phyloP scores from a whole-genome alignment of 2,113 vertebrate species.

The Paraplagusia blochii region DNA sequence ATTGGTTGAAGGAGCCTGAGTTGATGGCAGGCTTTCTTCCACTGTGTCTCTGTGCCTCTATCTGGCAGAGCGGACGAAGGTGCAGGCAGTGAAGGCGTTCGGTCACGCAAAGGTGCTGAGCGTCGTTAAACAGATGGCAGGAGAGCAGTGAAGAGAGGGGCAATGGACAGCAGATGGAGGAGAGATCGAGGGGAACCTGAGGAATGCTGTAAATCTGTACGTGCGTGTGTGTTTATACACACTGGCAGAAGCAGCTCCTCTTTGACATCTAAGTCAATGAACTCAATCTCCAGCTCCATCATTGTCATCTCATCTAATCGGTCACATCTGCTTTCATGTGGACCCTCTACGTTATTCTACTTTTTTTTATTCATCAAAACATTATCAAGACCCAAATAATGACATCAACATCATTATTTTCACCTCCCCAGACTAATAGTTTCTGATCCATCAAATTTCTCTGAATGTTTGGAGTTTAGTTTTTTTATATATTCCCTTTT shows the following conservation, averaged over 20 bases:
- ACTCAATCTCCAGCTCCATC: too few relatives aligned
- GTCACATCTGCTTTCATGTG: too few relatives aligned
- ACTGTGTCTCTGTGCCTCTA: conserved; percentile 42
- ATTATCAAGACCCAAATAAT: too few relatives aligned
- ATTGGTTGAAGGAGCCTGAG: conserved; percentile 70
- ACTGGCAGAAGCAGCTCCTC: conserved; percentile 20
- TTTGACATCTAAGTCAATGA: conserved; percentile 1
- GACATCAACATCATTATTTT: too few relatives aligned
- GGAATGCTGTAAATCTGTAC: conserved; percentile 32
- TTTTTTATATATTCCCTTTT: too few relatives aligned
- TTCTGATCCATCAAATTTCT: too few relatives aligned
- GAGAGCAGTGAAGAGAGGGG: conserved; percentile 63
- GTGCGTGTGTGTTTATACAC: conserved; percentile 5
- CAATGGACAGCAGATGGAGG: conserved; percentile 72
- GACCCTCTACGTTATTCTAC: too few relatives aligned
- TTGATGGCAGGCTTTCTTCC: conserved; percentile 62
- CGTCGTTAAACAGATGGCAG: conserved; percentile 71
- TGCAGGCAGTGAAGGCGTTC: conserved; percentile 55
- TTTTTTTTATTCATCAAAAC: too few relatives aligned
- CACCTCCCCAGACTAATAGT: too few relatives aligned
- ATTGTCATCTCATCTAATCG: too few relatives aligned
- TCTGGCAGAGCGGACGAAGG: conserved; percentile 62
- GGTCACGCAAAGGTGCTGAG: conserved; percentile 68
- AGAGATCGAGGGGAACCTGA: conserved; percentile 54
- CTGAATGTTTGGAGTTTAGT: too few relatives aligned